Evolutionary conservation across 2,888 invertebrate species (phyloP).

Genomic region (Thereva unica): DNA sequence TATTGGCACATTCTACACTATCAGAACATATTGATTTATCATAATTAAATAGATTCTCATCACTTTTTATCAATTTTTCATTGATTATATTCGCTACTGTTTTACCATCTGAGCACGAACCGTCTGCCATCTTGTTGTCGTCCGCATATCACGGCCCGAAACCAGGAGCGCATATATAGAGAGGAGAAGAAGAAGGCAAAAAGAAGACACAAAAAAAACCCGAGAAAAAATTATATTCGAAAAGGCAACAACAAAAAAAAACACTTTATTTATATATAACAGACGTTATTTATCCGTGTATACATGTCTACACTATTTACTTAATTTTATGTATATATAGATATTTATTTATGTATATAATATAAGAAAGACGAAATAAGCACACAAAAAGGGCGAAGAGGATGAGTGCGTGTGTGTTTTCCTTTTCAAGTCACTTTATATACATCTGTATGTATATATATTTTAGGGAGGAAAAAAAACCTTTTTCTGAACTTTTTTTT

Average conservation of each 20-base stretch:
- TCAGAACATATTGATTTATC: slow-evolving; percentile 30
- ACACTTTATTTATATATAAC: slow-evolving; percentile 18
- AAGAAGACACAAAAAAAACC: slow-evolving; percentile 14
- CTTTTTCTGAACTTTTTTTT: no score
- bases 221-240: slow-evolving; percentile 5
- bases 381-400: no score
- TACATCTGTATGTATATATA: no score
- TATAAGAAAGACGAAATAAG: no score
- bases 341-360: no score
- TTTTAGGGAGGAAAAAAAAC: no score
- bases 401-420: no score
- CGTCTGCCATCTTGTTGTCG: slow-evolving; percentile 76
- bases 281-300: slow-evolving; percentile 19
- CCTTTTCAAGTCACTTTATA: no score
- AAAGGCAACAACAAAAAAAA: no score
- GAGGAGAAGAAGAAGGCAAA: slow-evolving; percentile 16
- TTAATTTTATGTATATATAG: not conserved
- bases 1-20: slow-evolving; percentile 23
- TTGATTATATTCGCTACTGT: slow-evolving; percentile 64
- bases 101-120: slow-evolving; percentile 67
- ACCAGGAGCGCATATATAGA: not conserved
- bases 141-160: slow-evolving; percentile 38
- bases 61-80: slow-evolving; percentile 48
- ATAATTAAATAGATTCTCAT: slow-evolving; percentile 39
- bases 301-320: not conserved